Base-by-base conservation (phyloP, 2,888 invertebrate species). In the Petrolisthes manimaculis region DNA sequence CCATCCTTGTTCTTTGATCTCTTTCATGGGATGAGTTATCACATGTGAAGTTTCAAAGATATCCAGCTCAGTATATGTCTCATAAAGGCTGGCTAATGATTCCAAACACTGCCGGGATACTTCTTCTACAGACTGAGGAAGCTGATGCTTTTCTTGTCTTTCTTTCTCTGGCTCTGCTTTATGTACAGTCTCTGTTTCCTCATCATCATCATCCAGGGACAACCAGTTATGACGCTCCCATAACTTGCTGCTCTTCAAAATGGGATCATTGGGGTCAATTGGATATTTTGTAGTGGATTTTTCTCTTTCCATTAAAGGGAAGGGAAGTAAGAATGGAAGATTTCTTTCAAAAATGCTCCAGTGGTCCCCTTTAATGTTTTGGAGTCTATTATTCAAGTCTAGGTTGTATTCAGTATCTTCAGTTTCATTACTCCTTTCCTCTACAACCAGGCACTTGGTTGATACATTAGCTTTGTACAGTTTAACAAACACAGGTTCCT, bases 221-320 rank as follows among this genome's bases (percentile, higher is more conserved):
- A 90, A 79, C 88, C 89, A 90, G 21, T 71, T 87, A 51, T 88
- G 71, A 37, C 85, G 87, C 84, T 84, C 86, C 84, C 89, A 89
- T 5, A 90, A 77, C 14, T 8, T 56, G 6, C 80, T 61, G 18
- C 51, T 83, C 71, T 82, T 90, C 6, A 90, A 78, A 4, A 24
- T 18, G 4, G 88, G 86, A 67, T 90, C 90, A 51, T 88, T 61
- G 56, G 85, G 18, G 9, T 79, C 67, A 9, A 90, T 81, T 55
- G 90, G 90, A 55, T 88, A 90, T 53, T 75, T 86, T 9, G 6
- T 18, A 5, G 54, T 55, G 18, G 56, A 75, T 9, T 82, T 77
- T 51, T 79, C 79, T 5, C 37, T 83, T 24, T 69, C 55, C 3
- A 69, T 75, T 56, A 89, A 53, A 54, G 89, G 75, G 14, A 88